Base-by-base conservation (phyloP, 2,888 invertebrate genomes). In the Notodonta ziczac region DNA sequence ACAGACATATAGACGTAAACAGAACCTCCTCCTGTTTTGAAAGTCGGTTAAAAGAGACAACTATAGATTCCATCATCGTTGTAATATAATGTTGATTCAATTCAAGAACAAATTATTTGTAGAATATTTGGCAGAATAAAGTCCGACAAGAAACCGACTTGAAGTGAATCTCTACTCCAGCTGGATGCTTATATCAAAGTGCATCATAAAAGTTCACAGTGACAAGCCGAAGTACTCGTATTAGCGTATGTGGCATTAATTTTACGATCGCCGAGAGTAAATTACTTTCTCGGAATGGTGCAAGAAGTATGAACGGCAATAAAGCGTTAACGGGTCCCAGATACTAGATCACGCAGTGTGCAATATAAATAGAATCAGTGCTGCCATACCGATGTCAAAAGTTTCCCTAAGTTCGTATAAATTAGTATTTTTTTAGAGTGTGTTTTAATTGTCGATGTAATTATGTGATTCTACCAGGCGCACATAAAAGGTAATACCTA, bases 221-320 rank as follows among this genome's bases (percentile, higher is more conserved):
- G 89, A 89, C 87, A 86, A 82, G 84, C 78, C 77, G 75, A 83
- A 84, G 86, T 86, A 84, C 88, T 89, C 84, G 87, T 85, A 83
- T 91, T 90, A 89, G 88, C 84, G 86, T 87, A 88, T 84, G 86
- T 80, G 82, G 84, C 84, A 88, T 89, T 90, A 90, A 91, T 85
- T 91, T 92, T 89, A 91, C 86, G 90, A 88, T 86, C 84, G 80
- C 84, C 74, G 80, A 78, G 79, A 84, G 86, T 89, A 88, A 91
- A 90, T 90, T 89, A 92, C 87, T 89, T 91, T 89, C 89, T 89
- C 80, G 84, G 86, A 92, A 90, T 90, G 86, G 84, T 83, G 85
- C 82, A 86, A 89, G 86, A 86, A 83, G 88, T 88, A 86, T 84
- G 85, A 88, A 86, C 81, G 76, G 87, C 83, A 86, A 87, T 91